phyloP scores from a whole-genome alignment of 53 echinoderm and acorn worm species.

The Paelopatides confundens region DNA sequence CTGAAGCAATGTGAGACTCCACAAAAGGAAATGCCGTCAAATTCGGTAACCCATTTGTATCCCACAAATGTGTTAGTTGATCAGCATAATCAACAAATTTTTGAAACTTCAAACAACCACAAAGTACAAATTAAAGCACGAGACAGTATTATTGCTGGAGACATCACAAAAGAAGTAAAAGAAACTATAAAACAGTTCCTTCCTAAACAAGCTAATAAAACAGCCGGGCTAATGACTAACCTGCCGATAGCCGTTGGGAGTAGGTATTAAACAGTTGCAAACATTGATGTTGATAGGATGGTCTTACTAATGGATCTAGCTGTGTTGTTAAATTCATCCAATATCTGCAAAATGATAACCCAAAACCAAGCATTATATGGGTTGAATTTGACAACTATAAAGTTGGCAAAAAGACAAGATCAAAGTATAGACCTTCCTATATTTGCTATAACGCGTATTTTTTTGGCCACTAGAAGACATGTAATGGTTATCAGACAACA shows the following conservation, averaged over 20 bases:
- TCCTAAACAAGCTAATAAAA: no score
- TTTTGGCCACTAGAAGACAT: not conserved
- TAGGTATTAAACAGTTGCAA: no score
- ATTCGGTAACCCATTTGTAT: conserved; percentile 2
- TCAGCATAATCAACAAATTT: not conserved
- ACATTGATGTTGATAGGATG: not conserved
- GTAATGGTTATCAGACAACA: conserved; percentile 35
- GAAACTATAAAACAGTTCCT: no score
- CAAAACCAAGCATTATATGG: conserved; percentile 61
- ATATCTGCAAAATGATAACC: not conserved
- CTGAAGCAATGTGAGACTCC: not conserved
- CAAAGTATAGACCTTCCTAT: conserved; percentile 27
- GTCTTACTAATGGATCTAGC: conserved; percentile 16
- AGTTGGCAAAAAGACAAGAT: not conserved
- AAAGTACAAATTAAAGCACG: no score
- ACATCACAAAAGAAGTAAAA: no score
- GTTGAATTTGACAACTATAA: conserved; percentile 27
- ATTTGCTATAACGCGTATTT: conserved; percentile 18
- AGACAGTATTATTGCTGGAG: no score
- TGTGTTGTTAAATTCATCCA: conserved; percentile 29
- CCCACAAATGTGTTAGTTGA: conserved; percentile 43
- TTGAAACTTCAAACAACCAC: not conserved
- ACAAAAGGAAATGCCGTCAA: not conserved
- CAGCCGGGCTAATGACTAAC: no score
- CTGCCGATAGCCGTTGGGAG: no score